These are phyloP conservation scores for Synanthedon andrenaeformis DNA, from an alignment of 2,888 invertebrate genomes.

Conservation along the genomic window DNA sequence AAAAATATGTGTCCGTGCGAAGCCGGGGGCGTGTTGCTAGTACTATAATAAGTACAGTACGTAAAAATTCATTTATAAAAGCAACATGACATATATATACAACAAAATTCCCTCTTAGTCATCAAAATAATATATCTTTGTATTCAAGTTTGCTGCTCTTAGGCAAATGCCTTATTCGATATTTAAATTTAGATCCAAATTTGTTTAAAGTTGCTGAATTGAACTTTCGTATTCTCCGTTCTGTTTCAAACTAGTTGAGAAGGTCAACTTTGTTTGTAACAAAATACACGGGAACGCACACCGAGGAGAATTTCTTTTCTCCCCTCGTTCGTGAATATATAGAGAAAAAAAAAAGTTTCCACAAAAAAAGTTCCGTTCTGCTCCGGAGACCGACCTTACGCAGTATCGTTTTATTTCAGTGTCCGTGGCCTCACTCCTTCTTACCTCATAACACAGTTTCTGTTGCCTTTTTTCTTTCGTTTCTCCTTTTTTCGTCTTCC, in stretches of 20 bases:
- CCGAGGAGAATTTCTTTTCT: constrained; percentile 23
- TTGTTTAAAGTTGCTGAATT: background rate
- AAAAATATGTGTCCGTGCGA: too few species aligned
- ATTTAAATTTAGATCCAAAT: background rate
- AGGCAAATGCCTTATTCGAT: too few species aligned
- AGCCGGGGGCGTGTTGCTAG: too few species aligned
- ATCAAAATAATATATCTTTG: too few species aligned
- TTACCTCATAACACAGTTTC: constrained; percentile 70
- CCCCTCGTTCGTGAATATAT: constrained; percentile 16
- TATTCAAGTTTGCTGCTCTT: too few species aligned
- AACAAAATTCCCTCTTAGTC: too few species aligned
- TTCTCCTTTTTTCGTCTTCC: constrained; percentile 21
- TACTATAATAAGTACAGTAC: too few species aligned
- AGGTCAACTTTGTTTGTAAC: too few species aligned
- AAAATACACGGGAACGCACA: background rate
- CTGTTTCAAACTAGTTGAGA: too few species aligned
- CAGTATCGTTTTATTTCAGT: constrained; percentile 63
- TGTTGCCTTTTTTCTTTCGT: constrained; percentile 25
- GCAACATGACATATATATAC: too few species aligned
- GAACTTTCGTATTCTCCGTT: background rate
- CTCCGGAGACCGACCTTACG: constrained; percentile 45
- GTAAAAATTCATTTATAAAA: too few species aligned
- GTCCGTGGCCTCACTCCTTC: constrained; percentile 57
- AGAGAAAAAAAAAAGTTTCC: constrained; percentile 28
- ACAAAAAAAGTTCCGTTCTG: constrained; percentile 42